Evolutionary conservation across 1,140 invertebrate species (phyloP).

Genomic region (Wasmannia auropunctata): DNA sequence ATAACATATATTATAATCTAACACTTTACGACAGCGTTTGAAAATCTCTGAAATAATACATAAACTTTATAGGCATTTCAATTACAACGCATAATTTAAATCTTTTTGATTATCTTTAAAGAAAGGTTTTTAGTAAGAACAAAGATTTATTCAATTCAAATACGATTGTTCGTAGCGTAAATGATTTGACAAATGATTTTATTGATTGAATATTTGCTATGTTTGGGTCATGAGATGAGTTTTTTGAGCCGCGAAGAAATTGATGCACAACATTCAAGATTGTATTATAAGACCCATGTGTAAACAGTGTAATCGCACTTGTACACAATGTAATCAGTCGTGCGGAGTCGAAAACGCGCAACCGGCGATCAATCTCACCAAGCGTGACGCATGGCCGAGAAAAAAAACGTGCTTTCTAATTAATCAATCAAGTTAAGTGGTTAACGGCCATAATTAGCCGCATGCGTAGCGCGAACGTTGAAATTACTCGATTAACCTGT

Average conservation of each 20-base stretch:
- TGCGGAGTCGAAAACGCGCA: conserved; percentile 25
- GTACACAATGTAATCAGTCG: conserved; percentile 3
- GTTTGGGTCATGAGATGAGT: background rate
- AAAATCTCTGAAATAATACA: background rate
- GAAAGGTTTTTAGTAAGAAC: background rate
- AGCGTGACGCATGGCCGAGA: conserved; percentile 11
- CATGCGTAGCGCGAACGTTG: conserved; percentile 60
- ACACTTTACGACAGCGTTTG: background rate
- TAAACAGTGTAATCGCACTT: conserved; percentile 11
- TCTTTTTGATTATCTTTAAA: background rate
- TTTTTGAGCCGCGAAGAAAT: background rate
- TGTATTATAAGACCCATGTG: background rate
- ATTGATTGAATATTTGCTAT: background rate
- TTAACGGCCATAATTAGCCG: conserved; percentile 67
- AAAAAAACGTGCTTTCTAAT: conserved; percentile 65
- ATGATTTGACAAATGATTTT: background rate
- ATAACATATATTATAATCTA: too few species aligned
- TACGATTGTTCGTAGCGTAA: background rate
- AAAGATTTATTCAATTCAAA: background rate
- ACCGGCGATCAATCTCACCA: conserved; percentile 37
- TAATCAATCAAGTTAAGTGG: conserved; percentile 68
- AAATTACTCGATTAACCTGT: conserved; percentile 67
- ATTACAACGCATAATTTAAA: background rate
- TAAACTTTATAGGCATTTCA: background rate
- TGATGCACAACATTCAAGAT: background rate